These are phyloP conservation scores for Pemphigus obesinymphae DNA, from an alignment of 1,140 invertebrate species.

Conservation along the genomic window DNA sequence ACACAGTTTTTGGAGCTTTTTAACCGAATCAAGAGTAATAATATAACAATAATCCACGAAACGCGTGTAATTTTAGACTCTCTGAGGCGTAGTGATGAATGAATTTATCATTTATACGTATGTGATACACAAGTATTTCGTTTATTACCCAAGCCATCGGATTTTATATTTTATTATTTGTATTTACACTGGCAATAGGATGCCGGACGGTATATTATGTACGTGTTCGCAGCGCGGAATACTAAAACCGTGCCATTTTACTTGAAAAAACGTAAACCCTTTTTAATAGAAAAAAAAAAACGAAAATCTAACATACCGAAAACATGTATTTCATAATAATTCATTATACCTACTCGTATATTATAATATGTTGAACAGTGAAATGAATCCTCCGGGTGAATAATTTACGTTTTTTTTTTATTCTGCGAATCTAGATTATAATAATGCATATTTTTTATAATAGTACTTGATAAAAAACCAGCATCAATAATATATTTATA, in stretches of 20 bases:
- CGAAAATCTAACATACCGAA: neutral
- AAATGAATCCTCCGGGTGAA: neutral
- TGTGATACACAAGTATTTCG: neutral
- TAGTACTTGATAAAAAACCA: neutral
- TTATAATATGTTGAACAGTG: neutral
- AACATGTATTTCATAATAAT: constrained; percentile 28
- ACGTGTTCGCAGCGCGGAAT: neutral
- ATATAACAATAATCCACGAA: neutral
- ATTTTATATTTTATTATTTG: neutral
- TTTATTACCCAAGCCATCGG: neutral
- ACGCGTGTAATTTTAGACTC: neutral
- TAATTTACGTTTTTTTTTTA: neutral
- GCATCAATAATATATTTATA: too few relatives aligned
- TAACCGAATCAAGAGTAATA: neutral
- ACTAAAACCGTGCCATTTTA: neutral
- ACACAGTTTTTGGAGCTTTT: neutral
- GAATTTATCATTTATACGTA: neutral
- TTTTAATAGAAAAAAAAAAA: constrained; percentile 2
- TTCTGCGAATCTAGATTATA: neutral
- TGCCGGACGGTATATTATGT: too few relatives aligned
- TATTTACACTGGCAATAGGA: too few relatives aligned
- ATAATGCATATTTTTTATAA: neutral
- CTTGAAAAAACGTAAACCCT: too few relatives aligned
- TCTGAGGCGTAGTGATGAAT: too few relatives aligned
- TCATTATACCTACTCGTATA: neutral